Percentiles rank a stretch among this genome's conserved stretches.
phyloP scores from a whole-genome alignment of 1,140 invertebrate species.

The Leptonema lineaticorne region DNA sequence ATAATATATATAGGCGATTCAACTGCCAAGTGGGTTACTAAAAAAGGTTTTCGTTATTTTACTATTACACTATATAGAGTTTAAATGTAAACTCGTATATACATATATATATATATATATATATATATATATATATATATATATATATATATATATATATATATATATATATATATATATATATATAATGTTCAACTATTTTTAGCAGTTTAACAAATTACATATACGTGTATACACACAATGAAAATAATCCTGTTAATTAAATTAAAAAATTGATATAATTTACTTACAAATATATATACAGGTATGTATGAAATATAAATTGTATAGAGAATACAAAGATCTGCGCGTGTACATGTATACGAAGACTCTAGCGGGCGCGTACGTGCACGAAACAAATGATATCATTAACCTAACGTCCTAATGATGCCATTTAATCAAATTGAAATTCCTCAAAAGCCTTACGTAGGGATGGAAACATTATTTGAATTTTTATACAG shows the following conservation, averaged over 20 bases:
- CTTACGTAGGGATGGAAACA: not conserved
- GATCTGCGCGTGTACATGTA: not conserved
- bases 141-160: too few relatives aligned
- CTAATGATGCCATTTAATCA: constrained; percentile 13
- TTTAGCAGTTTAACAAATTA: too few relatives aligned
- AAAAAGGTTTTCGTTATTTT: constrained; percentile 8
- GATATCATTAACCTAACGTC: constrained; percentile 13
- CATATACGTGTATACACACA: not conserved
- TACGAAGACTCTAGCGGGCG: not conserved
- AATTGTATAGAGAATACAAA: not conserved
- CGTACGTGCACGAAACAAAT: constrained; percentile 12
- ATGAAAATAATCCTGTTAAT: too few relatives aligned
- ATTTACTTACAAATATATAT: too few relatives aligned
- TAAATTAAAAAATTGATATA: too few relatives aligned
- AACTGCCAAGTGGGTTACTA: constrained; percentile 11
- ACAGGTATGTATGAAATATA: too few relatives aligned
- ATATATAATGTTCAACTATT: not conserved
- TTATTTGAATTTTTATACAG: not conserved
- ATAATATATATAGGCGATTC: too few relatives aligned
- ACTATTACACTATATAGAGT: not conserved
- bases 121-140: too few relatives aligned
- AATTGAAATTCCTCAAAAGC: constrained; percentile 4
- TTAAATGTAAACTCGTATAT: too few relatives aligned
- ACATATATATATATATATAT: too few relatives aligned
- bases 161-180: too few relatives aligned